phyloP scores from a whole-genome alignment of 92 coral and sea anemone species.

The Desmophyllum pertusum region DNA sequence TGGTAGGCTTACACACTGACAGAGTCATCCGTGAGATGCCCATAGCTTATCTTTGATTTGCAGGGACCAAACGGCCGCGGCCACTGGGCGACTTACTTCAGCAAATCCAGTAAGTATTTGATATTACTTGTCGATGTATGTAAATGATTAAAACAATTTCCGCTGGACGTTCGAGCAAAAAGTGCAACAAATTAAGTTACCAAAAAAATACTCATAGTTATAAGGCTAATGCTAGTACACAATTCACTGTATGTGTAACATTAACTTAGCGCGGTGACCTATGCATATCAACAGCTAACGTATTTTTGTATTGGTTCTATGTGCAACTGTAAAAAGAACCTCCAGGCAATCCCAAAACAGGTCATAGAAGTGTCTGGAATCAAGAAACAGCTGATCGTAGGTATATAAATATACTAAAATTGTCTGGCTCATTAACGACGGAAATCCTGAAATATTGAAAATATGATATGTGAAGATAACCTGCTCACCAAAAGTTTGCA shows the following conservation, averaged over 20 bases:
- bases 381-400: conserved; percentile 70
- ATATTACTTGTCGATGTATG: neutral
- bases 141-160: too few species aligned
- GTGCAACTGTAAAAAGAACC: conserved; percentile 53
- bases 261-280: too few species aligned
- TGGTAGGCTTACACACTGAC: too few species aligned
- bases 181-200: too few species aligned
- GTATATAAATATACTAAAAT: conserved; percentile 9
- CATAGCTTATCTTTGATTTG: neutral
- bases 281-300: too few species aligned
- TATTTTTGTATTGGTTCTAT: neutral
- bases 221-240: too few species aligned
- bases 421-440: neutral
- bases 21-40: neutral
- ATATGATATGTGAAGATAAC: too few species aligned
- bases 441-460: neutral
- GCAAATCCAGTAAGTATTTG: conserved; percentile 78
- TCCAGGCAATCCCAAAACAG: conserved; percentile 88
- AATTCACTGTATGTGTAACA: too few species aligned
- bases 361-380: conserved; percentile 69
- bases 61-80: conserved; percentile 95
- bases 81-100: conserved; percentile 91
- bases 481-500: neutral
- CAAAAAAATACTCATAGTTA: too few species aligned
- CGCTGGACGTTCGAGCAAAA: too few species aligned